A percentile compares a stretch with the other conserved stretches of the same genome.
phyloP scores from a whole-genome alignment of 2,113 vertebrate species.

The Hemicordylus capensis region DNA sequence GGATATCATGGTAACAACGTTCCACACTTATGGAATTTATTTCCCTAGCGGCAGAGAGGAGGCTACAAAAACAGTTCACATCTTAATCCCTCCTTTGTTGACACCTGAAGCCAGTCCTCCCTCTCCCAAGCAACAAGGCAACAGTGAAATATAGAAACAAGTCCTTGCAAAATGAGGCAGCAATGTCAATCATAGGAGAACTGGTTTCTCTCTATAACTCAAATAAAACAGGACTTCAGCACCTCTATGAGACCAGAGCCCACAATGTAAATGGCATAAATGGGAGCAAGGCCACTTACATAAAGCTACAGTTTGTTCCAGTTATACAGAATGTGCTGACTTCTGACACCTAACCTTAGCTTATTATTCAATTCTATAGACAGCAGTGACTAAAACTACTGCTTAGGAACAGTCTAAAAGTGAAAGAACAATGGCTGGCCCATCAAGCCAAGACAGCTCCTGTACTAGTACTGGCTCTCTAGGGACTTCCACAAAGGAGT shows the following conservation, averaged over 20 bases:
- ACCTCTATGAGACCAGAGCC: background rate
- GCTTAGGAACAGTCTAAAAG: too few relatives aligned
- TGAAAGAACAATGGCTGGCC: too few relatives aligned
- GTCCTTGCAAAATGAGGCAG: background rate
- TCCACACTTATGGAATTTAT: background rate
- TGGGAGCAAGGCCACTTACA: background rate
- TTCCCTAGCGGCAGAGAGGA: background rate
- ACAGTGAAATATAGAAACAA: background rate
- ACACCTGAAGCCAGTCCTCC: background rate
- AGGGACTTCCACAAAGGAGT: background rate
- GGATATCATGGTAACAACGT: background rate
- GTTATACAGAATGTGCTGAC: background rate
- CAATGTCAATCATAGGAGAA: background rate
- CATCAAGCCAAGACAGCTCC: background rate
- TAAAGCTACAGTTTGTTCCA: background rate
- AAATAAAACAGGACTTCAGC: background rate
- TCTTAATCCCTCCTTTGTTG: background rate
- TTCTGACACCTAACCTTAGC: background rate
- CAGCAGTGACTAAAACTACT: background rate
- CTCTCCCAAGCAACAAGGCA: background rate
- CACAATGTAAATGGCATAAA: background rate
- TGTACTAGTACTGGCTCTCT: background rate
- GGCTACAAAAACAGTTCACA: background rate
- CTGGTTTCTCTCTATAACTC: rapidly evolving
- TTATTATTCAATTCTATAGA: background rate